These are phyloP conservation scores for Drosophila serrata DNA, from an alignment of 1,140 invertebrate species.

Conservation along the genomic window DNA sequence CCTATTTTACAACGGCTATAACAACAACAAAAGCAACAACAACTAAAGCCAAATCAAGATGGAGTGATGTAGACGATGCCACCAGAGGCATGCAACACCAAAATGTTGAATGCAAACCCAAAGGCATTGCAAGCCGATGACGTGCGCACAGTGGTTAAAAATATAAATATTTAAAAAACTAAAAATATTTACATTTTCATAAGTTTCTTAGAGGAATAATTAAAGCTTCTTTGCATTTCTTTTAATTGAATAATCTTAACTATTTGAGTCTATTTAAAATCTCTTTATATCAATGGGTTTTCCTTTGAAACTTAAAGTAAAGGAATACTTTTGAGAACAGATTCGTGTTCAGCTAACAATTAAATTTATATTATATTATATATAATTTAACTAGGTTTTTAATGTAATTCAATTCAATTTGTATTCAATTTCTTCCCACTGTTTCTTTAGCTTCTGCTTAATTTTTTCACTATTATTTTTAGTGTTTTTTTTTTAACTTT, in stretches of 20 bases:
- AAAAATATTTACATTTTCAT: no score
- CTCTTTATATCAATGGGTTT: no score
- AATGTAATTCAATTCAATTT: background rate
- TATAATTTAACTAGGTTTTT: no score
- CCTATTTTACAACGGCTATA: slow-evolving; percentile 69
- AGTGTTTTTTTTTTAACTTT: slow-evolving; percentile 6
- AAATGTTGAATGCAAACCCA: slow-evolving; percentile 24
- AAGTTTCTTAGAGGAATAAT: background rate
- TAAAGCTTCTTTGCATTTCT: background rate
- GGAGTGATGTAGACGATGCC: slow-evolving; percentile 37
- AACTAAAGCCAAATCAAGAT: slow-evolving; percentile 36
- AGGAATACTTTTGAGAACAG: background rate
- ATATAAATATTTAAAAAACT: background rate
- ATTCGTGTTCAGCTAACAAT: background rate
- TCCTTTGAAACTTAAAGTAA: no score
- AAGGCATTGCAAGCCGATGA: slow-evolving; percentile 55
- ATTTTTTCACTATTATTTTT: slow-evolving; percentile 20
- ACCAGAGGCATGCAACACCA: slow-evolving; percentile 50
- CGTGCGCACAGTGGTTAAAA: slow-evolving; percentile 59
- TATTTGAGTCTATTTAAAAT: background rate
- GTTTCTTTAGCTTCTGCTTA: slow-evolving; percentile 10
- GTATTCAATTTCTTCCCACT: background rate
- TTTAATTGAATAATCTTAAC: no score
- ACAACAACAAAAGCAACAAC: slow-evolving; percentile 27
- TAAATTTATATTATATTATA: background rate